Base-by-base conservation (phyloP, 2,888 invertebrate genomes). In the Temnothorax rugatulus region DNA sequence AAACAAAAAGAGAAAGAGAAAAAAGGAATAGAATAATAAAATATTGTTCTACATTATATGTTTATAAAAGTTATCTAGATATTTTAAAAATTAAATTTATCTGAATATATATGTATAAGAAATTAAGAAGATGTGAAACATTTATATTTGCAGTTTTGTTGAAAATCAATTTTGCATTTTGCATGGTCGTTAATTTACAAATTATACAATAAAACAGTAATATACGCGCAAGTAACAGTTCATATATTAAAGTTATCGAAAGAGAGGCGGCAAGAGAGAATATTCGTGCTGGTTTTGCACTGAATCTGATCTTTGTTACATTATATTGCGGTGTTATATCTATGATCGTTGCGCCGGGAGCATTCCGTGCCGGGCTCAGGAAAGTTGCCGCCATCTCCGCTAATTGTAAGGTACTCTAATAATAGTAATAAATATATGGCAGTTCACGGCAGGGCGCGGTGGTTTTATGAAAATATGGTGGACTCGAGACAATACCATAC, bases 351-450 rank as follows among this genome's bases (percentile, higher is more conserved):
- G 79, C 57, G 13, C 44, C 69, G 59, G 59, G 69, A 71, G 64
- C 38, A 64, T 76, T 64, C 18, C 76, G 50, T 21, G 59, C 44
- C 79, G 54, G 11, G 38, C 13, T 69, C 69, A 47, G 79, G 71
- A 81, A 81, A 81, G 79, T 81, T 81, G 79, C 71, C 47, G 59
- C 81, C 44, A 61, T 34, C 54, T 64, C 18, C 66, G 69, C 86
- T 89, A 89, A 89, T 86, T 89, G 89, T 84, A 75, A 89, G 89
- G 68, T 74, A 86, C 81, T 84, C 69, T 88, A 86, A 88, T 89
- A 86, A 89, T 85, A 77, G 52, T 88, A 84, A 89, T 85, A 86
- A 84, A 85, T 85, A 86, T 84, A 88, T 85, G 69, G 81, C 61
- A 50, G 61, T 38, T 54, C 47, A 34, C 29, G 47, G 54, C 50